Evolutionary conservation across 1,140 invertebrate species (phyloP).

Genomic region (Drosophila chauvacae): DNA sequence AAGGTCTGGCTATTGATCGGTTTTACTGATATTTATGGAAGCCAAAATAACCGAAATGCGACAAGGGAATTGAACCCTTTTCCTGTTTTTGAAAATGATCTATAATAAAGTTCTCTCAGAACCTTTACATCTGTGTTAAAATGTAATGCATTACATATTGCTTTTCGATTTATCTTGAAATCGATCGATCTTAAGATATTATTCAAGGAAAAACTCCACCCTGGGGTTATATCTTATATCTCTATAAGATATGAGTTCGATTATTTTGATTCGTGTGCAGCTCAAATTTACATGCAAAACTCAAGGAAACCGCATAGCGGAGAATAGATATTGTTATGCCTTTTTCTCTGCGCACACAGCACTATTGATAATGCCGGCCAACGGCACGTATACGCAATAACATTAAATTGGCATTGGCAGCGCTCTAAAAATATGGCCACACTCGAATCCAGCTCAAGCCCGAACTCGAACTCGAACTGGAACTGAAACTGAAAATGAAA

Average conservation of each 20-base stretch:
- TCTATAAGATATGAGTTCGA: not conserved
- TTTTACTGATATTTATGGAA: not conserved
- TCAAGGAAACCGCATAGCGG: not conserved
- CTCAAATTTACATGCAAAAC: not conserved
- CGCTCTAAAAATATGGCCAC: conserved; percentile 67
- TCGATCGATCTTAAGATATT: not conserved
- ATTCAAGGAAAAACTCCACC: not conserved
- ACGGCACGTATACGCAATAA: conserved; percentile 78
- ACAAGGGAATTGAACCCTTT: too few species aligned
- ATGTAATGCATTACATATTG: not conserved
- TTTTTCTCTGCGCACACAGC: conserved; percentile 20
- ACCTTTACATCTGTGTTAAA: not conserved
- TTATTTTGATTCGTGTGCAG: not conserved
- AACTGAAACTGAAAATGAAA: conserved; percentile 17
- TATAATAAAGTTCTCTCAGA: not conserved
- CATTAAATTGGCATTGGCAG: conserved; percentile 63
- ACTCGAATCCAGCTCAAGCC: conserved; percentile 35
- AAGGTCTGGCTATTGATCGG: not conserved
- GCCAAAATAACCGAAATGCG: too few species aligned
- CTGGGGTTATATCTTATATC: not conserved
- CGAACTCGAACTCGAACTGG: not conserved
- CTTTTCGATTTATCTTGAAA: not conserved
- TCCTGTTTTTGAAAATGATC: not conserved
- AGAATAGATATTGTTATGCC: conserved; percentile 4
- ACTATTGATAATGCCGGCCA: conserved; percentile 55